phyloP scores from a whole-genome alignment of 2,797 vertebrate species.

The Graptemys geographica region DNA sequence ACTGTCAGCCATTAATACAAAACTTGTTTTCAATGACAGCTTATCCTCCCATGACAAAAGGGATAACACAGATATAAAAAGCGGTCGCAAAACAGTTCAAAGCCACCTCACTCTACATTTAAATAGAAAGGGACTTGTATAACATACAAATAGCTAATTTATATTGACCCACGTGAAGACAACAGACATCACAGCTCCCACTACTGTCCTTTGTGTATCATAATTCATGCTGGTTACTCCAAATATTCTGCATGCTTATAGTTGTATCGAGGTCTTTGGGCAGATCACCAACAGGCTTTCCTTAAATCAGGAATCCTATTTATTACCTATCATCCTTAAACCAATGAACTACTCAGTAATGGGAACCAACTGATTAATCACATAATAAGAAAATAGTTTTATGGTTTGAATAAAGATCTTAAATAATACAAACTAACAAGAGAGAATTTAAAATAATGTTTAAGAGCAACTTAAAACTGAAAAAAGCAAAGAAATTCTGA shows the following conservation, averaged over 20 bases:
- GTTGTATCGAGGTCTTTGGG: background rate
- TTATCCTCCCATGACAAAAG: background rate
- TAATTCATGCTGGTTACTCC: background rate
- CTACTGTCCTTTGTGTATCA: background rate
- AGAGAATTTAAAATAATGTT: background rate
- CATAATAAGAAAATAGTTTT: background rate
- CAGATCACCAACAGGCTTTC: background rate
- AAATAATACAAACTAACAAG: background rate
- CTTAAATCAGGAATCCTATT: fast-evolving
- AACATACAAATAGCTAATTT: fast-evolving
- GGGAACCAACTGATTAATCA: background rate
- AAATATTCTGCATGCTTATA: background rate
- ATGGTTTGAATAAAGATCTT: background rate
- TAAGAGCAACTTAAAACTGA: background rate
- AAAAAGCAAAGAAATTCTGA: background rate
- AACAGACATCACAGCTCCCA: background rate
- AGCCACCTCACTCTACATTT: background rate
- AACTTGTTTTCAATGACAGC: background rate
- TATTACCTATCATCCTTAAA: background rate
- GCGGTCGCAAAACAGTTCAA: background rate
- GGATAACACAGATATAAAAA: background rate
- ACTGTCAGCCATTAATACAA: background rate
- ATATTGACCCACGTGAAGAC: background rate
- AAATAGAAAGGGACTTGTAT: background rate
- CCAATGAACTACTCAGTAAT: background rate